A percentile compares a stretch with the other conserved stretches of the same genome.
These are phyloP conservation scores for Triplophysa dalaica DNA, from an alignment of 2,113 vertebrate species.

Conservation along the genomic window DNA sequence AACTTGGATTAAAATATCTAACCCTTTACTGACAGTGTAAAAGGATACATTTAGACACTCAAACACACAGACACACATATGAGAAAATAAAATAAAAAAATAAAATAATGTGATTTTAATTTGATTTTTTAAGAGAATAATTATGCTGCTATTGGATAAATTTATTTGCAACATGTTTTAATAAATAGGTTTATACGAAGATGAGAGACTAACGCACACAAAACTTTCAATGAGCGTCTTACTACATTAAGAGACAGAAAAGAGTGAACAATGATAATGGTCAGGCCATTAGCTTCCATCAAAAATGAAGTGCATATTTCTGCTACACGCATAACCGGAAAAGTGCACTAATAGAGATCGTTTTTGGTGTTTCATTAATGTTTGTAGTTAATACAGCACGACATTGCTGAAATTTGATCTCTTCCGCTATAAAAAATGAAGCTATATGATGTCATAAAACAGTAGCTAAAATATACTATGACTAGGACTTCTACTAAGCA, in stretches of 20 bases:
- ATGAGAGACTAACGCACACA: background rate
- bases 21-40: slow-evolving; percentile 4
- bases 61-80: background rate
- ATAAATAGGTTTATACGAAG: background rate
- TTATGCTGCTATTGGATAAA: background rate
- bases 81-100: background rate
- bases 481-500: background rate
- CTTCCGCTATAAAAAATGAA: background rate
- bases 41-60: background rate
- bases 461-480: background rate
- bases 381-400: slow-evolving; percentile 27
- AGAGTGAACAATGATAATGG: slow-evolving; percentile 7
- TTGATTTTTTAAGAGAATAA: background rate
- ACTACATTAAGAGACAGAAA: slow-evolving; percentile 22
- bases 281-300: slow-evolving; percentile 36
- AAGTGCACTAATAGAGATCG: slow-evolving; percentile 26
- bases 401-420: background rate
- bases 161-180: background rate
- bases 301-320: slow-evolving; percentile 35
- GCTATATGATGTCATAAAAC: background rate
- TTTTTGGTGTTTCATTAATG: background rate
- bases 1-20: background rate
- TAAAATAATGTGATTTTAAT: background rate
- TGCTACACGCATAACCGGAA: slow-evolving; percentile 21
- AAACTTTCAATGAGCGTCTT: background rate